phyloP scores from a whole-genome alignment of 2,888 invertebrate genomes.

The Campaea margaritaria region DNA sequence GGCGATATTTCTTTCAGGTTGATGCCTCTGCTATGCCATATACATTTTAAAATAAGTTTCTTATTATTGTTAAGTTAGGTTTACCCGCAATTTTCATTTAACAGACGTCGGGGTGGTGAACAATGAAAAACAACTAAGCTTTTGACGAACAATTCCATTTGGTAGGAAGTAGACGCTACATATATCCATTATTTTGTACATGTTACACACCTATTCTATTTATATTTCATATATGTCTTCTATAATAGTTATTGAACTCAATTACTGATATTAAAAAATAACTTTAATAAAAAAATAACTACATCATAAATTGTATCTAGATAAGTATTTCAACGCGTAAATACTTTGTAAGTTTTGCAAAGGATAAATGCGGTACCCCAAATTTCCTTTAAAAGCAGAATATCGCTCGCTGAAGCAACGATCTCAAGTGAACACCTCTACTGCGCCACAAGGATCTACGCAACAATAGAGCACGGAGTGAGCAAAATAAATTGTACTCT shows the following conservation, averaged over 20 bases:
- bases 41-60: slow-evolving; percentile 30
- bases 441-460: slow-evolving; percentile 9
- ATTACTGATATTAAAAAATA: background rate
- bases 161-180: too few species aligned
- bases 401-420: slow-evolving; percentile 18
- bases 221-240: too few species aligned
- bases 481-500: slow-evolving; percentile 41
- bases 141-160: background rate
- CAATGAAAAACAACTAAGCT: slow-evolving; percentile 9
- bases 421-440: slow-evolving; percentile 18
- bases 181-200: too few species aligned
- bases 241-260: too few species aligned
- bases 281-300: too few species aligned
- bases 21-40: slow-evolving; percentile 24
- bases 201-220: too few species aligned
- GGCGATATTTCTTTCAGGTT: slow-evolving; percentile 32
- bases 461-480: slow-evolving; percentile 26
- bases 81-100: slow-evolving; percentile 36
- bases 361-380: background rate
- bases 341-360: too few species aligned
- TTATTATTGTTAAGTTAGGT: slow-evolving; percentile 32
- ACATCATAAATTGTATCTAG: too few species aligned
- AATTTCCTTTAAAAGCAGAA: slow-evolving; percentile 13
- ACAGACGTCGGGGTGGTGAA: slow-evolving; percentile 41
- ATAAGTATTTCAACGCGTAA: too few species aligned